Evolutionary conservation across 2,888 invertebrate species (phyloP), one percentile per base, ranked within the genome.

Genomic region (Cerceris rybyensis): DNA sequence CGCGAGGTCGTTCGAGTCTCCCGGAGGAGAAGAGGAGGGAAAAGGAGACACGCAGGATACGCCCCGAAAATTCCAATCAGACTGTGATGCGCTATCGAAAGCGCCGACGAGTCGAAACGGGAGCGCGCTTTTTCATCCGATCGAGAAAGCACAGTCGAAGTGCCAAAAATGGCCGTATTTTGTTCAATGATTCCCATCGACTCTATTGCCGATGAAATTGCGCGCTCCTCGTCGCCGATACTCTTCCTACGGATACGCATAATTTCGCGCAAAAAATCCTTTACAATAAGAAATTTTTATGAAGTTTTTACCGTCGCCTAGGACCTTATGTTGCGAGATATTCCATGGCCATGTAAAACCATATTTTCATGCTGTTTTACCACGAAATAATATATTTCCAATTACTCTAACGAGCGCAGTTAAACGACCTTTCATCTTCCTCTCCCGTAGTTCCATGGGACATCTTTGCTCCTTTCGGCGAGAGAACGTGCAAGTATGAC

Each of bases 31-130:
- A 17, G 9, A n/a, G 11, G 14, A 64, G 7, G 16, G 14, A 42
- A 1, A 5, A 49, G n/a, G 28, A 52, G 28, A 8, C 9, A 13
- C n/a, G 65, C 8, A 43, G 57, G 14, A 67, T 7, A 46, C 8
- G 16, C 39, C 0, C 28, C n/a, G n/a, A 17, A 55, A 57, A 71
- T 77, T 70, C 55, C 39, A 75, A 70, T 70, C 61, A 68, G 61
- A 65, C 79, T 75, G 74, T 75, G 81, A 78, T 79, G 66, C 17
- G 54, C 13, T 41, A 54, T 46, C 41, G 46, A 57, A 42, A 72
- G 14, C 65, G 42, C 49, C 46, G 46, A 8, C 46, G 11, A 46
- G 11, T 46, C 11, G 11, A 46, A 46, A 11, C 9, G 11, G 8
- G 11, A 46, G 8, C 8, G 11, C 11, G 46, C 46, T 28, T 28